phyloP scores from a whole-genome alignment of 2,797 vertebrate genomes.

The Mallotus villosus region DNA sequence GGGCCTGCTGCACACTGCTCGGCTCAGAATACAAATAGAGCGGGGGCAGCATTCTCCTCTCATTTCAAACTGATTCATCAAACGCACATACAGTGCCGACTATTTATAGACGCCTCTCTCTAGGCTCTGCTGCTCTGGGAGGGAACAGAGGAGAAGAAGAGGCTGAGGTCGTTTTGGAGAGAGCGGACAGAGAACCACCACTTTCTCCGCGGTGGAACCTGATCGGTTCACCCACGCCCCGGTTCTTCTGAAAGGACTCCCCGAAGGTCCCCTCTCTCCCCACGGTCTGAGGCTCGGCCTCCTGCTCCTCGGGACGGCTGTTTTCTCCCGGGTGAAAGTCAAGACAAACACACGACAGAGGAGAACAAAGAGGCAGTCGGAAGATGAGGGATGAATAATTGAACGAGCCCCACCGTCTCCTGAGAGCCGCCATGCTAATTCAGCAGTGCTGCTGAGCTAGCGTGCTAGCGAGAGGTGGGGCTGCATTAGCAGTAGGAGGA shows the following conservation, averaged over 20 bases:
- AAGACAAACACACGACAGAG: neutral
- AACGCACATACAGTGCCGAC: neutral
- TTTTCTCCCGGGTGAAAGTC: neutral
- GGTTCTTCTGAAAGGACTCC: neutral
- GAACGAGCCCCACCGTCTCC: neutral
- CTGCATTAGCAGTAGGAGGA: neutral
- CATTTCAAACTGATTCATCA: constrained; percentile 4
- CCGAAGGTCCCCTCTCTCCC: no score
- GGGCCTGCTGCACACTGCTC: neutral
- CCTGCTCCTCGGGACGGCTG: no score
- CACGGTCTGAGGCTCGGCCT: neutral
- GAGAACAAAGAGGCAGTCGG: neutral
- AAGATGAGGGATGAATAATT: constrained; percentile 2
- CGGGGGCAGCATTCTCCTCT: constrained; percentile 2
- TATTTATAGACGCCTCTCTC: neutral
- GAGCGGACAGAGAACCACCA: neutral
- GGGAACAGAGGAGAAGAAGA: neutral
- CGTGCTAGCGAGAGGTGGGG: neutral
- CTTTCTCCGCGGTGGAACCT: neutral
- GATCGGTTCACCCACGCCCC: neutral
- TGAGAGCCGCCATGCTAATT: neutral
- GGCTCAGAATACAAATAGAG: constrained; percentile 11
- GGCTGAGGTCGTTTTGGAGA: neutral
- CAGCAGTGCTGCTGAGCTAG: neutral
- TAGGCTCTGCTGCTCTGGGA: neutral